Base-by-base conservation (phyloP, 2,888 invertebrate genomes). In the Hyposoter didymator region DNA sequence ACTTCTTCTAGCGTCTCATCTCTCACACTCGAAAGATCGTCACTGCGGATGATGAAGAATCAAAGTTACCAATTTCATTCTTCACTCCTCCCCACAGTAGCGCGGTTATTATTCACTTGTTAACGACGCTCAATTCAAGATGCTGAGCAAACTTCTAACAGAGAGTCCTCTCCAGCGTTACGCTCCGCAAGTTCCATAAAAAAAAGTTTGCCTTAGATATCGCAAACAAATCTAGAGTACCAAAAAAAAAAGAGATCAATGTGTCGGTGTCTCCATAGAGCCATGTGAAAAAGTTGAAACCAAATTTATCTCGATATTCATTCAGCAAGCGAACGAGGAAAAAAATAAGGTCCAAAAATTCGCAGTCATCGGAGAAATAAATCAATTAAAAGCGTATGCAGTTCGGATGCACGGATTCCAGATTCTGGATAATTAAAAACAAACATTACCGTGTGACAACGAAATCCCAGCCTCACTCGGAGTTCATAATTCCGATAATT, bases 41-140 rank as follows among this genome's bases (percentile, higher is more conserved):
- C 73, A 62, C 35, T 49, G 62, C 55, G 49, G 74, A 82, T 82
- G 69, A 85, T 72, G 66, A 78, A 79, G 43, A 79, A 82, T 75
- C 70, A 32, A 82, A 78, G 78, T 78, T 78, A 70, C 55, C 22
- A 22, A 55, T 55, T 55, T 22, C 22, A 55, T 55, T 55, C 19
- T 55, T 55, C 1, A 22, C 35, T 55, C 10, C 12, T 22, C 4
- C 35, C 22, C 55, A 8, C 12, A 10, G 55, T 22, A 22, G 12
- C 12, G 55, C 12, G 55, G 55, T 55, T 28, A 82, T 74, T 79
- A 73, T 74, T 52, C 64, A 49, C 78, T 78, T 72, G 66, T 82
- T 79, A 79, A 82, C 82, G 75, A 79, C 43, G 66, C 66, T 32
- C 43, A 82, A 82, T 82, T 79, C 75, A 43, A 79, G 70, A 55